Base-by-base conservation (phyloP, 2,888 invertebrate genomes). In the Chloromyia formosa region DNA sequence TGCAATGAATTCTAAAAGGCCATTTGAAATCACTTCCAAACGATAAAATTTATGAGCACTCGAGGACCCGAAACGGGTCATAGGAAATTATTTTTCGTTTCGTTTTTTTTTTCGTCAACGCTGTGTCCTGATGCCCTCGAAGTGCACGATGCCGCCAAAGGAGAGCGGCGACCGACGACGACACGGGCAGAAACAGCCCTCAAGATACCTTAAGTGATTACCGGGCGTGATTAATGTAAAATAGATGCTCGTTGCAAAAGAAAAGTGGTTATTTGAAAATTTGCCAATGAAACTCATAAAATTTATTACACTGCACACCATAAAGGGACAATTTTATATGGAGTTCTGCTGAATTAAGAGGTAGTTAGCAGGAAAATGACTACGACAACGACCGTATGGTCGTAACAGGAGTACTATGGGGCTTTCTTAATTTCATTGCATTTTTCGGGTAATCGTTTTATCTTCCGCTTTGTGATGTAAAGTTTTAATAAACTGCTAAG, bases 251-350 rank as follows among this genome's bases (percentile, higher is more conserved):
- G 56, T 71, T 27, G 56, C 56, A 14, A 40, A 71, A 71, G 71
- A 71, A 71, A 71, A 71, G 71, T 71, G 56, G 71, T 71, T 58
- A 71, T 71, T 71, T 71, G 71, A 71, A 71, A 71, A 58, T 71
- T 71, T 71, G 71, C 71, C 71, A 71, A 58, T 71, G 58, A 42
- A 71, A 71, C 22, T 71, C 40, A 14, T 40, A 53, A 71, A 58
- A 71, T 71, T 58, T 71, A 71, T 71, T 27, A 18, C 35, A 58
- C 71, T 71, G 58, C 58, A 56, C 56, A 42, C 71, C 42, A 58
- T 71, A 40, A 71, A 54, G 58, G 27, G 56, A 40, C 40, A 49
- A 45, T 66, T 66, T 66, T 49, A 66, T 66, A 49, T 45, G 45
- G 35, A 45, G 45, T 18, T 22, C n/a, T 20, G 56, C 20, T 49